Base-by-base conservation (phyloP, 2,797 vertebrate species). In the Falco peregrinus region DNA sequence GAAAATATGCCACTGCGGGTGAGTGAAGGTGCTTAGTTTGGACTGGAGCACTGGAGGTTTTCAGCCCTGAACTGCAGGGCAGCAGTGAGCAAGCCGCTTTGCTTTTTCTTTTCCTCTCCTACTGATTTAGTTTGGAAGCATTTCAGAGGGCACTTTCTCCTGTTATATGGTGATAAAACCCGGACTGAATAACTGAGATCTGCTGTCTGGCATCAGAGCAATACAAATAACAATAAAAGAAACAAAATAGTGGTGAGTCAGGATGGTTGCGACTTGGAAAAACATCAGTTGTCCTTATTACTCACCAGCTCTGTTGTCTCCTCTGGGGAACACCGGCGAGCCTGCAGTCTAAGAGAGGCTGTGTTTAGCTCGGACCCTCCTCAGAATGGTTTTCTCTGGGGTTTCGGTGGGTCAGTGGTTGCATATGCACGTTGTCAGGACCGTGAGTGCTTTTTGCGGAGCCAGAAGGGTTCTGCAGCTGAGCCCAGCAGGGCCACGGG, bases 161-260 rank as follows among this genome's bases (percentile, higher is more conserved):
- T 95, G 87, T 70, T 88, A 35, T 11, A 76, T 56, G 63, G 89
- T 51, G 76, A 95, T 96, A 93, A 94, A 95, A 93, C 37, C 63
- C 76, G 50, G 54, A 78, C 87, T 78, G 89, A 70, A 31, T 86
- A 96, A 45, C 61, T n/a, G 84, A 84, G 80, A 94, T 96, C 83
- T 96, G 73, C 84, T 94, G 79, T 90, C 82, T 95, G 87, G 73
- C 90, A 91, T 93, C 79, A 73, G 59, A 92, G 74, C 77, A 90
- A 90, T 45, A 96, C 73, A 96, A 95, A 93, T 84, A 96, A 90
- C 87, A 96, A 95, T 90, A 92, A 93, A 92, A 76, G 74, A 92
- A 91, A 77, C 77, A 96, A 96, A 92, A 88, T 6, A 82, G 87
- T 84, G 82, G 82, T 94, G 91, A 95, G 65, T 95, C 94, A 91